phyloP scores from a whole-genome alignment of 2,888 invertebrate genomes.

The Cinara cedri region DNA sequence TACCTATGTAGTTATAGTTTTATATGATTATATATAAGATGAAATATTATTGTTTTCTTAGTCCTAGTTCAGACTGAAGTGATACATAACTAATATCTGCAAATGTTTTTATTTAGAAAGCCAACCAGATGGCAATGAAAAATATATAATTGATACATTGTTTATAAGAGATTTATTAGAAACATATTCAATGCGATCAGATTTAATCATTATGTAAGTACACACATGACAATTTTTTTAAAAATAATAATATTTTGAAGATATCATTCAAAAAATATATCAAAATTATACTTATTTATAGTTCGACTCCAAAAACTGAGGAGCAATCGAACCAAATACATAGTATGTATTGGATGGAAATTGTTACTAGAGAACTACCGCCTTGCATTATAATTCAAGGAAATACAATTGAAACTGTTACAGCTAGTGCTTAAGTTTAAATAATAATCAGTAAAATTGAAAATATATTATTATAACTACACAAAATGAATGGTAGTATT shows the following conservation, averaged over 20 bases:
- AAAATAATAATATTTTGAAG: not conserved
- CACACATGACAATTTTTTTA: not conserved
- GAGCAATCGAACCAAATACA: constrained; percentile 19
- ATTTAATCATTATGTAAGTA: constrained; percentile 88
- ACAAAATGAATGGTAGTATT: too few species aligned
- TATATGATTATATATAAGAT: too few species aligned
- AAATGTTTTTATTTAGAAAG: constrained; percentile 25
- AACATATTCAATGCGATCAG: constrained; percentile 83
- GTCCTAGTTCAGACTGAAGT: too few species aligned
- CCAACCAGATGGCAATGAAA: constrained; percentile 55
- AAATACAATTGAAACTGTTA: constrained; percentile 40
- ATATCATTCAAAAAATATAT: not conserved
- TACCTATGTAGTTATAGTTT: too few species aligned
- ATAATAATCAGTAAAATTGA: not conserved
- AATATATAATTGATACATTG: constrained; percentile 91
- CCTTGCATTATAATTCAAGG: constrained; percentile 44
- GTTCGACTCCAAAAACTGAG: constrained; percentile 4
- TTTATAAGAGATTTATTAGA: constrained; percentile 86
- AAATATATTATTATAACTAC: not conserved
- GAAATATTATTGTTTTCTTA: too few species aligned
- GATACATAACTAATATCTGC: too few species aligned
- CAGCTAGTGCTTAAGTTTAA: constrained; percentile 26
- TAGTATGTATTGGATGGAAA: constrained; percentile 34
- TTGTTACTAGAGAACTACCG: constrained; percentile 22
- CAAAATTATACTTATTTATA: not conserved